Evolutionary conservation across 1,140 invertebrate species (phyloP), one percentile per base, ranked within the genome.

Genomic region (Phenacoccus solenopsis): DNA sequence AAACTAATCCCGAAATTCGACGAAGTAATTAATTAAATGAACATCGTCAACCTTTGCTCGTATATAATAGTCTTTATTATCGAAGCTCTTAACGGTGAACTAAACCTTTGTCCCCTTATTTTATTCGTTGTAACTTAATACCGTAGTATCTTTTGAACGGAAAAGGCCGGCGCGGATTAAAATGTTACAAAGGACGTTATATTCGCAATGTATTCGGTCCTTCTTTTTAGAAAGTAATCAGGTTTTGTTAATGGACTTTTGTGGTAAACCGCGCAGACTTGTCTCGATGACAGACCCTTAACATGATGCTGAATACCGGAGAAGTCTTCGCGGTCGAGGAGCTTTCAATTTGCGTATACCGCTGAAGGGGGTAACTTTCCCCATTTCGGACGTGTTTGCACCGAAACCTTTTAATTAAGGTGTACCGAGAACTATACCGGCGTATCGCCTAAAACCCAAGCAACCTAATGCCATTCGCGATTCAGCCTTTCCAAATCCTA

Each of bases 21-120:
- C 38, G 38, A 49, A 49, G 38, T 49, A 49, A 49, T 49, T 49
- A 49, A 49, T 49, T 49, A 49, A 49, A 49, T 49, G 38, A 49
- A 49, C 38, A 49, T 49, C 38, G 38, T 49, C 38, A 49, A 49
- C 38, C 38, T 49, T 49, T 49, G 38, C 38, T 49, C 38, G 38
- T 49, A 49, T 49, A 49, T 49, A 9, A n/a, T 16, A 49, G 38
- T 49, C 38, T 49, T 49, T 49, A 49, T 49, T 49, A 49, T 49
- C 38, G 38, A 49, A 49, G 38, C 38, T 49, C 38, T 49, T 49
- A 49, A 49, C 12, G 38, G 38, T 49, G 38, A 49, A 49, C 38
- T 49, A 49, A 49, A 49, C 38, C 38, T 49, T 49, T 49, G 38
- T 49, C 38, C 38, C 38, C 16, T 10, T 49, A 49, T 49, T 49